phyloP scores from a whole-genome alignment of 1,140 invertebrate genomes.

The Magallana ariakensis region DNA sequence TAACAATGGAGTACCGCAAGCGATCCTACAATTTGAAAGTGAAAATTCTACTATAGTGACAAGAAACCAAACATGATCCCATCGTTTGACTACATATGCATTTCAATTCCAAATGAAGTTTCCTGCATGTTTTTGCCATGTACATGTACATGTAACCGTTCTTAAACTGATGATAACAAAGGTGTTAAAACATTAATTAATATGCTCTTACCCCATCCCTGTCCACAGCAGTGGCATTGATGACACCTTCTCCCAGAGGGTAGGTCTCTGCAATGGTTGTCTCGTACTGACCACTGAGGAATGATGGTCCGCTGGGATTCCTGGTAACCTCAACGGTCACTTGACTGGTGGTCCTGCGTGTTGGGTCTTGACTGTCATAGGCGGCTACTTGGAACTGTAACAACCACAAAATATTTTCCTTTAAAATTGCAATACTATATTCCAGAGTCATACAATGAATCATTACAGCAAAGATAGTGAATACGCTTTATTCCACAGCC shows the following conservation, averaged over 20 bases:
- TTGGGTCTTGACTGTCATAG: constrained; percentile 61
- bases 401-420: not conserved
- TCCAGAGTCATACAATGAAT: not conserved
- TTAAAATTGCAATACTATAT: not conserved
- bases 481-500: not conserved
- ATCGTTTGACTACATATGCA: too few relatives aligned
- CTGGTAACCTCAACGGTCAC: constrained; percentile 52
- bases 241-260: constrained; percentile 47
- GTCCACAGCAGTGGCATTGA: constrained; percentile 65
- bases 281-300: constrained; percentile 48
- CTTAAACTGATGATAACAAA: too few relatives aligned
- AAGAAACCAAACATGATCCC: too few relatives aligned
- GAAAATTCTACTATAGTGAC: not conserved
- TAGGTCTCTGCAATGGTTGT: constrained; percentile 79
- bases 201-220: constrained; percentile 63
- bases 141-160: too few relatives aligned
- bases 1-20: constrained; percentile 33
- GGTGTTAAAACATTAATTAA: too few relatives aligned
- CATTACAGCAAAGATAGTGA: not conserved
- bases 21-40: constrained; percentile 29
- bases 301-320: constrained; percentile 61
- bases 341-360: constrained; percentile 43
- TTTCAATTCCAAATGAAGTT: not conserved
- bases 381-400: constrained; percentile 56
- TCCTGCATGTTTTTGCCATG: not conserved